These are phyloP conservation scores for Achlya flavicornis DNA, from an alignment of 2,888 invertebrate genomes.

Conservation along the genomic window DNA sequence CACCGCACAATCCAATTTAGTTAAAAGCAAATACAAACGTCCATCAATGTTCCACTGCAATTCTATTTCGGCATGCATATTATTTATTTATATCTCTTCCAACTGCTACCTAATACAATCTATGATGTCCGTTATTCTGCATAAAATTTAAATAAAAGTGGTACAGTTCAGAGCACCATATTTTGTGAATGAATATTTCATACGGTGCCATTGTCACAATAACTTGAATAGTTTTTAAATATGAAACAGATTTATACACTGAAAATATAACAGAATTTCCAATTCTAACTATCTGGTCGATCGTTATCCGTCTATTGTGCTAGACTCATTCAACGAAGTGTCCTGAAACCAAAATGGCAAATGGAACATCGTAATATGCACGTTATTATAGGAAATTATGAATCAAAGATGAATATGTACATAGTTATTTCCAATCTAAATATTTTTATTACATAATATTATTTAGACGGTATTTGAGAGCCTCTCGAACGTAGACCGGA, in stretches of 20 bases:
- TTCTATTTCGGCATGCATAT: conserved; percentile 37
- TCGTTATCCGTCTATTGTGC: conserved; percentile 1
- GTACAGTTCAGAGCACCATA: not conserved
- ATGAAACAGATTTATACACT: not conserved
- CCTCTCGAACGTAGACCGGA: conserved; percentile 30
- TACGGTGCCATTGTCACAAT: conserved; percentile 1
- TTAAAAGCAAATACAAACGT: conserved; percentile 56
- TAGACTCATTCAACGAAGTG: not conserved
- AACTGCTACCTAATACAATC: conserved; percentile 41
- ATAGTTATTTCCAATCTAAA: conserved; percentile 12
- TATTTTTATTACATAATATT: conserved; percentile 35
- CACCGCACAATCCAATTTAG: conserved; percentile 52
- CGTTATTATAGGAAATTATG: not conserved
- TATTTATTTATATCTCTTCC: conserved; percentile 43
- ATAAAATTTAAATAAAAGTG: conserved; percentile 21
- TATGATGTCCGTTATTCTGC: conserved; percentile 26
- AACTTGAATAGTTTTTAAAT: conserved; percentile 1
- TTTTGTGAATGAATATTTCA: conserved; percentile 11
- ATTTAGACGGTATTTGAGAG: conserved; percentile 33
- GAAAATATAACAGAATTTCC: not conserved
- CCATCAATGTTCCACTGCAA: conserved; percentile 35
- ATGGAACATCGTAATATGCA: not conserved
- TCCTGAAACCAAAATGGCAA: not conserved
- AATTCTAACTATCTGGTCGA: conserved; percentile 1
- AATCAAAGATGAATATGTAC: not conserved